Base-by-base conservation (phyloP, 2,888 invertebrate genomes). In the Melinaea marsaeus region DNA sequence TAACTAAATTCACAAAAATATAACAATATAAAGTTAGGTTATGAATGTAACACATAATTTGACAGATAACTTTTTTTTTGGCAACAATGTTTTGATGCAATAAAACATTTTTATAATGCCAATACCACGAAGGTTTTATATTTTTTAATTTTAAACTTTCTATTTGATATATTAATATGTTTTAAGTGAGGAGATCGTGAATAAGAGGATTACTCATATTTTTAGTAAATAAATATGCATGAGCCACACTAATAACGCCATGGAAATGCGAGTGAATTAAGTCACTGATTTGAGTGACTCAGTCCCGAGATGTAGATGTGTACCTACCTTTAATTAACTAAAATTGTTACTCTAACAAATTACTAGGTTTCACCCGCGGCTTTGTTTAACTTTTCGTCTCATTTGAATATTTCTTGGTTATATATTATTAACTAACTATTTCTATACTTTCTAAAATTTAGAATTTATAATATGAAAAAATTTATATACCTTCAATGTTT, bases 151-250 rank as follows among this genome's bases (percentile, higher is more conserved):
- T 22, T 22, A 22, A 42, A 42, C 42, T 42, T 42, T 42, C 42
- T 42, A 11, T 42, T 42, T 9, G 11, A 42, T 6, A 42, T 42
- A 42, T 9, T 42, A 42, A 42, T 37, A 37, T 37, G 7, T 37
- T 37, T 9, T 42, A 9, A 3, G 42, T 42, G 22, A 22, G 45
- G n/a, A 46, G 22, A 59, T 64, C 67, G 66, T 72, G 75, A 77
- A 78, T 77, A 79, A 78, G 69, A 63, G 66, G 71, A 67, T 79
- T 79, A 75, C 74, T 81, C 77, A 77, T 69, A 67, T 74, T 77
- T 77, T 81, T 77, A 66, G 75, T 71, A 78, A 82, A 80, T 76
- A 71, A 74, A 83, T 81, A 82, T 72, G 75, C 71, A 71, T 51
- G 32, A 51, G 75, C 75, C 72, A 69, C 59, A 74, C 77, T 75